Base-by-base conservation (phyloP, 1,140 invertebrate genomes). In the Ostrea denselamellosa region DNA sequence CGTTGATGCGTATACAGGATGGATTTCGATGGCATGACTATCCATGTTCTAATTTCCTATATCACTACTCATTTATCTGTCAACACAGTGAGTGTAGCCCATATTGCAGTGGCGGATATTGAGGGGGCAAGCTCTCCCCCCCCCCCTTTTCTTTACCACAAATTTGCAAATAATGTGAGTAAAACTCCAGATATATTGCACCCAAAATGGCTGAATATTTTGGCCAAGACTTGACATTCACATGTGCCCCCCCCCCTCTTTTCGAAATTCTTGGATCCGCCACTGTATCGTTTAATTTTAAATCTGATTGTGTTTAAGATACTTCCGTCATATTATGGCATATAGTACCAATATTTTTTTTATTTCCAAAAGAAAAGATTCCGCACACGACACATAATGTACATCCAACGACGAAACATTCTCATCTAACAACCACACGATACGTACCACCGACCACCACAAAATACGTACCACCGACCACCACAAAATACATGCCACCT, bases 11-110 rank as follows among this genome's bases (percentile, higher is more conserved):
- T 17, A 58, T 56, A 12, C 7, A 85, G 17, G 83, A 85, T 28
- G 28, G 56, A 34, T 85, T 58, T 28, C n/a, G 83, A 28, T 85
- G 83, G 83, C 54, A 85, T 62, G 83, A 85, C 53, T 56, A 34
- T 14, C 83, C 83, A 52, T 85, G 83, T 34, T 34, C 53, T 56
- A 54, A 34, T n/a, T 52, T 52, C 28, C 19, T 62, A 22, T 85
- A 58, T 44, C 83, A 85, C 19, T 85, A 85, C 22, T 85, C 52
- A 34, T 85, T 58, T 34, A 85, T 85, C 12, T 85, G 83, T 58
- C 83, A 85, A 62, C 53, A 85, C 51, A 54, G 83, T 85, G 58
- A 58, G 83, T 58, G 17, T 44, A 44, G 5, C 34, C n/a, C n/a
- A n/a, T n/a, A n/a, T n/a, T n/a, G n/a, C n/a, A n/a, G n/a, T n/a